Base-by-base conservation (phyloP, 1,140 invertebrate species). In the Pentalonia nigronervosa region DNA sequence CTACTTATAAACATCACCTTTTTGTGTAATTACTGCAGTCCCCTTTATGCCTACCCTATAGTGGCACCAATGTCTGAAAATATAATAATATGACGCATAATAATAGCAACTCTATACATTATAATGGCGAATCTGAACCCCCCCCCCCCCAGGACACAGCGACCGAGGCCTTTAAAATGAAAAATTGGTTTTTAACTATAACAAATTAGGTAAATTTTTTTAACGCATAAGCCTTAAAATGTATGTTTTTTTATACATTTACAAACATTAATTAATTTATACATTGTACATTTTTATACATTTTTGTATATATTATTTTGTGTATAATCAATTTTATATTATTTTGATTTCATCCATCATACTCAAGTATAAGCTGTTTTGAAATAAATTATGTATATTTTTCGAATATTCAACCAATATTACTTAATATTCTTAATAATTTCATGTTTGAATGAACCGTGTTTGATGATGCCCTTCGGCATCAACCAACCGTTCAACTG, bases 161-260 rank as follows among this genome's bases (percentile, higher is more conserved):
- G 11, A 14, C 30, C 25, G 30, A n/a, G 25, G n/a, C 30, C 14
- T 67, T 67, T 67, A 67, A 67, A 67, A 67, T 76, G 60, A 76
- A 76, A 76, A 76, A 76, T 76, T 76, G n/a, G n/a, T 76, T n/a
- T 76, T 76, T 76, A 76, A 76, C 60, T 34, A n/a, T 34, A 76
- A 17, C 60, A 76, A 17, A n/a, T 6, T 30, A 76, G 60, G 60
- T 30, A 11, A 76, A n/a, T 6, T n/a, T n/a, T n/a, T n/a, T 11
- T 76, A 76, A n/a, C 0, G 14, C n/a, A 30, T n/a, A 76, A 76
- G 30, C 14, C 60, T 11, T 76, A n/a, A 76, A 76, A 76, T 30
- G n/a, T 34, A 76, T 76, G 60, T n/a, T 76, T 76, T 67, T 67
- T 76, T n/a, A 67, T n/a, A 1, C 14, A 76, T n/a, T 76, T n/a